Base-by-base conservation (phyloP, 2,113 vertebrate genomes). In the Panthera uncia region DNA sequence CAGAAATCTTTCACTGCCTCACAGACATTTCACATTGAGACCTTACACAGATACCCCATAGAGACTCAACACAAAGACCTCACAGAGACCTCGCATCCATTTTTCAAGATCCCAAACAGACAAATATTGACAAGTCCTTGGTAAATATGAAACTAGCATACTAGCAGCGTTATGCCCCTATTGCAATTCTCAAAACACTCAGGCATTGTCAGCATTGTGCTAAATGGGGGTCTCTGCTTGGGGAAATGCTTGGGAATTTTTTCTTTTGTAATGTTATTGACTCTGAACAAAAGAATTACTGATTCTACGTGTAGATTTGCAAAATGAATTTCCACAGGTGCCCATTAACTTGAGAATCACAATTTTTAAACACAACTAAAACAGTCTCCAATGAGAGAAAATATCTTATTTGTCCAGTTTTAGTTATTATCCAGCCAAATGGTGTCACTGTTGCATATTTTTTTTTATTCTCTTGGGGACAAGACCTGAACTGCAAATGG, bases 341-440 rank as follows among this genome's bases (percentile, higher is more conserved):
- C 71, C 71, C 57, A 48, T 92, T 48, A 92, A 13, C 16, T 87
- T 69, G 25, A 90, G 5, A 65, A 82, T 65, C 5, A 21, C 16
- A 66, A n/a, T 61, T 71, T 96, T 82, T 61, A 81, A 88, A 87
- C 10, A 71, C 5, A n/a, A 73, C 33, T 87, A 81, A 95, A 87
- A 81, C 2, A 48, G 15, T n/a, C 45, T 80, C 63, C 71, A 65
- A 36, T 61, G 27, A 82, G 14, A 81, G 12, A 61, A 71, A 94
- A 74, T 45, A 31, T 4, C 38, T 33, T 82, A 71, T 19, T 78
- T 61, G 14, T 68, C 7, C 18, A 36, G 5, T 91, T 94, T 84
- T 69, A 80, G 29, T 90, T 71, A 85, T 79, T 18, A 10, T 55
- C 41, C 29, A 80, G 50, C 61, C n/a, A 33, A 68, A 65, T 19